Base-by-base conservation (phyloP, 2,888 invertebrate genomes). In the Nomada ferruginata region DNA sequence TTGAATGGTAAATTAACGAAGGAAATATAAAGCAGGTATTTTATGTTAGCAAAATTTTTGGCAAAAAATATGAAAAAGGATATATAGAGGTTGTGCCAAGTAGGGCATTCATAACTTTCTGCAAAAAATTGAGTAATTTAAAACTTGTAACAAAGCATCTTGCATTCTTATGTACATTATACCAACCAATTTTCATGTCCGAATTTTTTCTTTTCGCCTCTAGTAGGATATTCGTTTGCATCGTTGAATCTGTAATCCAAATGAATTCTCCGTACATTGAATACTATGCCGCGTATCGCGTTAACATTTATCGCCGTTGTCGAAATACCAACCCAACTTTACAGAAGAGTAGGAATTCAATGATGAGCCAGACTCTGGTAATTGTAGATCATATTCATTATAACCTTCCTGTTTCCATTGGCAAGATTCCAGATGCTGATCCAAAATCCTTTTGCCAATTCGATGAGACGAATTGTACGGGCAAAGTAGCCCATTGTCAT, bases 371-470 rank as follows among this genome's bases (percentile, higher is more conserved):
- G 94, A 92, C 81, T 94, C 94, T 0, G 95, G 94, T 63, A 95
- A 89, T 79, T 94, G 94, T 15, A 92, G 59, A 77, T 95, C 94
- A 1, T 93, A 87, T 75, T 91, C 87, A 44, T 89, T 85, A 84
- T 95, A 95, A 72, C 94, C 95, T 87, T 94, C 94, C 23, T 92
- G 91, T 88, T 92, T 94, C 90, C 95, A 92, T 57, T 92, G 91
- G 89, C 95, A 95, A 82, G 90, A 91, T 60, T 92, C 90, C 9
- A 95, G 86, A 91, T 95, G 95, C 66, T 91, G 89, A 42, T 94
- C 92, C 11, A 94, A 86, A 53, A 89, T 92, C 83, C 92, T 91
- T 77, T 92, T 88, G n/a, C 93, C 92, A 60, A 95, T 90, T 79
- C 92, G 91, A 89, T 95, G 95, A 18, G 92, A 92, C 18, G 91